Base-by-base conservation (phyloP, 2,113 vertebrate genomes). In the Hiodon tergisus region DNA sequence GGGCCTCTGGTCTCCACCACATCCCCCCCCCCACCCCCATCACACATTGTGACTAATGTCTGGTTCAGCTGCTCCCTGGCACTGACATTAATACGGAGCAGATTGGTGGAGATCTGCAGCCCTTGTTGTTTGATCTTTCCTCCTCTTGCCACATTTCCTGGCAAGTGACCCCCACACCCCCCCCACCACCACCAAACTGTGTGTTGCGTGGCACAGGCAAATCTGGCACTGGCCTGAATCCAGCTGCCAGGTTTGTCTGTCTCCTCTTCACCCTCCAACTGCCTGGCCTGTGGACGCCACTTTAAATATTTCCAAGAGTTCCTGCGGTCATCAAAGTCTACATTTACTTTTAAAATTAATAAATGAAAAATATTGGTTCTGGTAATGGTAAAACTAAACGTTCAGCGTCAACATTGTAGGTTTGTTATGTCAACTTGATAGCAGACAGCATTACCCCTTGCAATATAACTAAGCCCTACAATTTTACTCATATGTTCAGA, bases 91-190 rank as follows among this genome's bases (percentile, higher is more conserved):
- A 92, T 91, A 88, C 87, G 86, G 88, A 92, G 90, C 91, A 92
- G 90, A 91, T 92, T 92, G 90, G 89, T 91, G 87, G 87, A 91
- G 89, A 90, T 90, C 90, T 91, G 86, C 90, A 91, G 89, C 87
- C 90, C 88, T 90, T 90, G 90, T 91, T 92, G 90, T 91, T 92
- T 91, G 90, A 91, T 91, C 90, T 91, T 91, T 89, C 86, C 89
- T 92, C 89, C 87, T 89, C 90, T 87, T 88, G 87, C 87, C 88
- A 89, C 88, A 88, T 90, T 90, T 89, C 84, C 88, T 92, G 91
- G 91, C 91, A 88, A 85, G 81, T 85, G 73, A 57, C 81, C 85
- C 88, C 83, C 83, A 47, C 14, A 50, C 53, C 61, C 17, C 61
- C 61, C 17, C 11, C 14, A 13, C 69, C 16, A 2, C 53, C 69